phyloP scores from a whole-genome alignment of 2,888 invertebrate genomes.

The Periphyllus acericola region DNA sequence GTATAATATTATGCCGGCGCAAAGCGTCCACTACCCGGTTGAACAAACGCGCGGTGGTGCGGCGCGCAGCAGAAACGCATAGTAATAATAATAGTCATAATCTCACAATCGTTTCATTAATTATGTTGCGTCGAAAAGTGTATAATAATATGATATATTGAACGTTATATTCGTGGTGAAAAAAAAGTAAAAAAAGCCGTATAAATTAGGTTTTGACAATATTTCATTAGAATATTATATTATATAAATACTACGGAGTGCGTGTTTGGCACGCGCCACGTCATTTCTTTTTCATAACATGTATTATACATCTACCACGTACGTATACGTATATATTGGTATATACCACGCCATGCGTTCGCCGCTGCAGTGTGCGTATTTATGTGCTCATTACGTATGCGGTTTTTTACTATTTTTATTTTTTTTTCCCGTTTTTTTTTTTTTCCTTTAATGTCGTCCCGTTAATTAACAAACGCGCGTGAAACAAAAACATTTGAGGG shows the following conservation, averaged over 20 bases:
- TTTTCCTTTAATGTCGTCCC: conserved; percentile 12
- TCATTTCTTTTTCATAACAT: conserved; percentile 22
- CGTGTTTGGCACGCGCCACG: conserved; percentile 59
- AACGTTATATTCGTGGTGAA: neutral
- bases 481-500: conserved; percentile 25
- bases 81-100: neutral
- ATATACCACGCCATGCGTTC: neutral
- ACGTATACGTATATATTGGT: neutral
- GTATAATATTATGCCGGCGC: no score
- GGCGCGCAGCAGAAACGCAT: neutral
- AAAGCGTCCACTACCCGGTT: neutral
- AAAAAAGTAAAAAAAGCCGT: neutral
- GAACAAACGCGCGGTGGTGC: neutral
- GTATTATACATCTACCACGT: no score
- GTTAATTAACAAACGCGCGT: conserved; percentile 45
- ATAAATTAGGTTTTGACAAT: conserved; percentile 33
- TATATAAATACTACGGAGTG: neutral
- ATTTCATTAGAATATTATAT: conserved; percentile 48
- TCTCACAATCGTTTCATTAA: conserved; percentile 20
- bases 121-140: neutral
- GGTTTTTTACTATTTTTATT: conserved; percentile 3
- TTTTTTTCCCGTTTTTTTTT: neutral
- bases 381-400: conserved; percentile 44
- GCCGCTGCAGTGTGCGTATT: neutral
- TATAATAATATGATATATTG: no score